These are phyloP conservation scores for Psilanteris sp. DNA, from an alignment of 1,140 invertebrate species.

Conservation along the genomic window DNA sequence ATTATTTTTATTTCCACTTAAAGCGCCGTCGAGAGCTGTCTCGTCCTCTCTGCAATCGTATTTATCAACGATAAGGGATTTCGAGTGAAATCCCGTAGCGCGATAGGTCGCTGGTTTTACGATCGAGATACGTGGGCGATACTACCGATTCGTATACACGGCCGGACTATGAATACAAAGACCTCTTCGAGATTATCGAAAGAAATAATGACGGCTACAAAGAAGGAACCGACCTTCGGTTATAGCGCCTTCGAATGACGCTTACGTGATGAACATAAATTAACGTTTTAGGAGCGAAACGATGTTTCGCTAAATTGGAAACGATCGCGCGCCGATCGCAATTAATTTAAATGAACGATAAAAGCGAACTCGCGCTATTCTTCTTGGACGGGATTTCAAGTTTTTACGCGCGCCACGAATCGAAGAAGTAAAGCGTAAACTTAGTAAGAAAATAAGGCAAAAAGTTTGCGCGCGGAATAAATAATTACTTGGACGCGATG, in stretches of 20 bases:
- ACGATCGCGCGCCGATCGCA: slow-evolving; percentile 27
- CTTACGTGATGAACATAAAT: slow-evolving; percentile 36
- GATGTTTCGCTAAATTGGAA: slow-evolving; percentile 19
- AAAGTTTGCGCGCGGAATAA: slow-evolving; percentile 28
- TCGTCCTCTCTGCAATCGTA: slow-evolving; percentile 59
- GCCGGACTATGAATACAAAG: slow-evolving; percentile 61
- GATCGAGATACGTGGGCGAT: slow-evolving; percentile 64
- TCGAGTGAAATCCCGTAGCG: slow-evolving; percentile 62
- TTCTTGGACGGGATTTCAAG: not conserved
- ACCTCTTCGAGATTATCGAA: slow-evolving; percentile 44
- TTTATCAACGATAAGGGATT: slow-evolving; percentile 71
- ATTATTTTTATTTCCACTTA: slow-evolving; percentile 71
- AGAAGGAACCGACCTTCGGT: slow-evolving; percentile 4
- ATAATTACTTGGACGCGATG: slow-evolving; percentile 39
- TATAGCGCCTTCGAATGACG: slow-evolving; percentile 32
- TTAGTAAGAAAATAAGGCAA: slow-evolving; percentile 16
- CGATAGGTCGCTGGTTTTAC: slow-evolving; percentile 68
- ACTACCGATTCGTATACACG: slow-evolving; percentile 53
- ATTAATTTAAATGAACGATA: slow-evolving; percentile 31
- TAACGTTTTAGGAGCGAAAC: slow-evolving; percentile 15
- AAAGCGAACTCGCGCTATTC: slow-evolving; percentile 8
- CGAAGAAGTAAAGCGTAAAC: not conserved
- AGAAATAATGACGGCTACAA: slow-evolving; percentile 38
- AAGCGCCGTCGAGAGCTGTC: slow-evolving; percentile 59
- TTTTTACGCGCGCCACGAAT: not conserved